Conservation (phyloP, 2,797 vertebrate genomes). For the Leptoclinus maculatus region DNA sequence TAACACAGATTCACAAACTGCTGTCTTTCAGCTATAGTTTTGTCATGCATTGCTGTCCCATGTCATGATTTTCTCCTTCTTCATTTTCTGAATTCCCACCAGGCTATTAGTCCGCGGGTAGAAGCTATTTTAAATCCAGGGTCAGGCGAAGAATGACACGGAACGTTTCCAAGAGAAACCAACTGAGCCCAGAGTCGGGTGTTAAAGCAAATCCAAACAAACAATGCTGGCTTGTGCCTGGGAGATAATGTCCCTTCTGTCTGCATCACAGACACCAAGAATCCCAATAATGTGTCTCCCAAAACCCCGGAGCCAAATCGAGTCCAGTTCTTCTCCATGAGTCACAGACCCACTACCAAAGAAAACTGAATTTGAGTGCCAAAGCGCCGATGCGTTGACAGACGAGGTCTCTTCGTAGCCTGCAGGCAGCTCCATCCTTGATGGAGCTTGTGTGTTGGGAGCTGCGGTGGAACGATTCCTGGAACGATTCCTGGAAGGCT, state of each 20-base stretch:
- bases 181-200: conserved; percentile 60
- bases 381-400: conserved; percentile 57
- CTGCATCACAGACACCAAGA: conserved; percentile 59
- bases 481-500: conserved; percentile 55
- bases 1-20: conserved; percentile 25
- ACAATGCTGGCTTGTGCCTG: conserved; percentile 67
- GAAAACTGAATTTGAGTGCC: conserved; percentile 50
- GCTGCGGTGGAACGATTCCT: conserved; percentile 49
- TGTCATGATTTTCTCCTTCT: conserved; percentile 47
- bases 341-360: conserved; percentile 46
- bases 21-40: conserved; percentile 37
- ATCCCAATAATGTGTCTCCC: conserved; percentile 51
- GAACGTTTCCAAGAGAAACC: conserved; percentile 66
- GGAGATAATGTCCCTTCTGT: conserved; percentile 58
- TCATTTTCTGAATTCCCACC: conserved; percentile 65
- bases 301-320: conserved; percentile 54
- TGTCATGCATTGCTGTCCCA: conserved; percentile 44
- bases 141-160: conserved; percentile 62
- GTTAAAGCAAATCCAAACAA: conserved; percentile 76
- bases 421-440: conserved; percentile 51
- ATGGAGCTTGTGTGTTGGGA: conserved; percentile 37
- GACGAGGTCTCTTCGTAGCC: conserved; percentile 53
- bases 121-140: conserved; percentile 74
- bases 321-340: conserved; percentile 61
- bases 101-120: conserved; percentile 59